Base-by-base conservation (phyloP, 2,888 invertebrate genomes). In the Drosophila ezoana region DNA sequence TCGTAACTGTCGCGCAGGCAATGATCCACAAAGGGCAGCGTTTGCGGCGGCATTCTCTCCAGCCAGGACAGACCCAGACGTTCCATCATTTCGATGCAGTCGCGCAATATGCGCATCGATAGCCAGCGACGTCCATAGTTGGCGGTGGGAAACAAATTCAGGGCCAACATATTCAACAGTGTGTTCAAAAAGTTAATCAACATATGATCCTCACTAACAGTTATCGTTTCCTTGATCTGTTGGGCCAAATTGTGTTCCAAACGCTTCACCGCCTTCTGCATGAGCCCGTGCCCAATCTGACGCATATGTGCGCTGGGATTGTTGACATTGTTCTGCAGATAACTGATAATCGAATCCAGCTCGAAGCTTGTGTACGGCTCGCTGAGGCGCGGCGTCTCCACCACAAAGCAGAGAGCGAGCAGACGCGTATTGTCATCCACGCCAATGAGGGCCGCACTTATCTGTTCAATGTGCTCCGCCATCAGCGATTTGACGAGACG, bases 1-100 rank as follows among this genome's bases (percentile, higher is more conserved):
- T 97, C 97, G 81, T 96, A 97, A 10, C 95, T 95, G 89, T 97
- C 97, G 28, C 93, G 93, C n/a, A 96, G 89, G 57, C 93, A 93
- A 1, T 92, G 80, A 37, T 94, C 90, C 16, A 92, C 43, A 3
- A 68, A 74, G 2, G 56, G 3, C 6, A 81, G 32, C 0, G 80
- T 65, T 35, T 80, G 61, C 14, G 67, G 16, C 1, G 90, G 90
- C 63, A 90, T 32, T 4, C 93, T 92, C 60, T 93, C 89, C 1
- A 91, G 83, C 4, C 90, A 70, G 4, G 52, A 5, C 4, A 89
- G 9, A 4, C 40, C 41, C n/a, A 73, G 23, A 0, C 57, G 52
- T 6, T 87, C 71, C 51, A 87, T 64, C 35, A 91, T 79, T 2
- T 79, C 76, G 5, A 90, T 53, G n/a, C 81, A 80, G 20, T 93